Base-by-base conservation (phyloP, 1,140 invertebrate genomes). In the Andricus grossulariae region DNA sequence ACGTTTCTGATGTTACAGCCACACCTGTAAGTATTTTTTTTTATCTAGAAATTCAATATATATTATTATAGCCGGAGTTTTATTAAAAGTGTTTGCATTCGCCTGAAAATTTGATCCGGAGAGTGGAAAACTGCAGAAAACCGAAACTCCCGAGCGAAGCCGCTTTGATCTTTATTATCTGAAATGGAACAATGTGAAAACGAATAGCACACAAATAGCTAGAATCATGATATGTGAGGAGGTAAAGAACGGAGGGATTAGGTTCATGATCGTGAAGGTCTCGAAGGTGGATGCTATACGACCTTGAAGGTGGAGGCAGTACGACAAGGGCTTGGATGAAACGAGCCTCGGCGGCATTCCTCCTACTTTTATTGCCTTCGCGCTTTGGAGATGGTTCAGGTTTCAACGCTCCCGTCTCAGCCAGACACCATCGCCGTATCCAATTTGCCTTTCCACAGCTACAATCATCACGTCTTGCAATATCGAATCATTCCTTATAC, bases 11-110 rank as follows among this genome's bases (percentile, higher is more conserved):
- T 57, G 85, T 79, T 66, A 81, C 84, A 50, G 89, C 88, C 15
- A 88, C 82, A 88, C 88, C 88, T 39, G 91, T 92, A 82, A 92
- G 91, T 92, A 86, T 55, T 12, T 12, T 55, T 12, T 12, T 39
- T 32, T 60, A 15, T 52, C 57, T 6, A 60, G 11, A 5, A 3
- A 4, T 60, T 32, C 5, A 21, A 32, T 25, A 60, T 25, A 15
- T 18, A 18, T 54, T 54, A 45, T 45, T 32, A 32, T 25, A 25
- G 25, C 25, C 25, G 25, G 3, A 25, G 25, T 25, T 25, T 25
- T 25, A 25, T 25, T 2, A 25, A 25, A 25, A 25, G 25, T 25
- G 3, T 3, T 25, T 3, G 25, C 1, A 25, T 25, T 25, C 25
- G 25, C 25, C 3, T 25, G 4, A 32, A 32, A 32, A 32, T 32